Evolutionary conservation across 2,888 invertebrate genomes (phyloP), one percentile per base, ranked within the genome.

Genomic region (Idaea straminata): DNA sequence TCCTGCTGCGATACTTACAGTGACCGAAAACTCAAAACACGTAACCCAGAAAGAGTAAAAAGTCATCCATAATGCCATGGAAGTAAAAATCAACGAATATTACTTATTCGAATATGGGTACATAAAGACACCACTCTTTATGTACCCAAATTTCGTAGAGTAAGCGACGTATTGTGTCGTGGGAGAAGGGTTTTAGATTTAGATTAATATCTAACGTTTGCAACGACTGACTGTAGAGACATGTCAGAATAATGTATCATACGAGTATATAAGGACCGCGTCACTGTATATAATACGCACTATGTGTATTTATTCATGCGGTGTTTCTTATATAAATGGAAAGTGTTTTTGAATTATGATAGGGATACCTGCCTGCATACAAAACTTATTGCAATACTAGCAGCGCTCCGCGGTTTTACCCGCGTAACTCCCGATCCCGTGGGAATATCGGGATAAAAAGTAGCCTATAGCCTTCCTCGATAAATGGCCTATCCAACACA

Each of bases 261-360:
- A 67, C 59, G 47, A 47, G 10, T 47, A 47, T 47, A 57, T 25
- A 36, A 62, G 59, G 74, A 76, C 78, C 79, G 80, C 74, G 25
- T 82, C 91, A 91, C 90, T 91, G 91, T 90, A 89, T 59, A 91
- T 85, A 83, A 69, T 66, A 74, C 77, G 86, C 87, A 87, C 85
- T 70, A 57, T 69, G 78, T 87, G 83, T 88, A 89, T 85, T 86
- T 88, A 86, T 85, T 83, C 70, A 71, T 71, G 78, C 78, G 77
- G 80, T 74, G 74, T 72, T 68, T 61, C 16, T 25, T 62, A 59
- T 69, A 47, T 68, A 62, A 69, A 66, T 70, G 72, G 66, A 68
- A 69, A 72, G 75, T 74, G 77, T 75, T 71, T 71, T 73, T 74
- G 72, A 72, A 77, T 75, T 75, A 80, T 81, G 81, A 67, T 69